Conservation (phyloP, 2,113 vertebrate species). For the Verasper variegatus region DNA sequence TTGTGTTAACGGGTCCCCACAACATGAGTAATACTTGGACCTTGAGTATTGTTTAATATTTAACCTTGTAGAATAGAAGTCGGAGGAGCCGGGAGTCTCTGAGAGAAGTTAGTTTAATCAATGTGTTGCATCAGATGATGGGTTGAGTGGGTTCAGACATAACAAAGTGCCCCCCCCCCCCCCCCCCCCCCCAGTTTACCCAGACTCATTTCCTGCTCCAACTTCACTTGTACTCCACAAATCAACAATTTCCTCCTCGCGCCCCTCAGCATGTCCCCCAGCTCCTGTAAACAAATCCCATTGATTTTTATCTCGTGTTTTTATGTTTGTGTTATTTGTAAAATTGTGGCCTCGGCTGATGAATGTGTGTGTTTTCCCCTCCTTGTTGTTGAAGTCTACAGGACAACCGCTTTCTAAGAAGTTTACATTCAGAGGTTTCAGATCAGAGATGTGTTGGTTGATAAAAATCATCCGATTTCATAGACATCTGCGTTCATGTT, state of each 20-base stretch:
- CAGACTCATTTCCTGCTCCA: constrained; percentile 61
- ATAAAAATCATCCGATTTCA: too few species aligned
- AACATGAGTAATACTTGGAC: too few species aligned
- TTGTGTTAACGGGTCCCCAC: too few species aligned
- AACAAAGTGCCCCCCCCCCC: constrained; percentile 44
- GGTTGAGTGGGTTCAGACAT: constrained; percentile 52
- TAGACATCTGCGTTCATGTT: too few species aligned
- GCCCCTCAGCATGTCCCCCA: constrained; percentile 1
- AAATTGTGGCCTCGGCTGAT: background rate
- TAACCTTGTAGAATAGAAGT: too few species aligned
- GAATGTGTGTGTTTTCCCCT: background rate
- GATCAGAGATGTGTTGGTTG: background rate
- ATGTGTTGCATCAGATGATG: constrained; percentile 38
- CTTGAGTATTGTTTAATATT: too few species aligned
- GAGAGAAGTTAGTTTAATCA: background rate
- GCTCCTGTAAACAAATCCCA: constrained; percentile 3
- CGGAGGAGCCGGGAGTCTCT: too few species aligned
- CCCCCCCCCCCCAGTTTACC: background rate
- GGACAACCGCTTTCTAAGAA: background rate
- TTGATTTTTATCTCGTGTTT: constrained; percentile 6
- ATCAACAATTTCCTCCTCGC: constrained; percentile 46
- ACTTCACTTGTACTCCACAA: constrained; percentile 31
- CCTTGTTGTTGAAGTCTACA: background rate
- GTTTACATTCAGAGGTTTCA: background rate
- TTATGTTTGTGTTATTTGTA: background rate